Percentiles rank a stretch among this genome's conserved stretches.
Evolutionary conservation across 2,888 invertebrate genomes (phyloP).

Genomic region (Leptogaster cylindrica): DNA sequence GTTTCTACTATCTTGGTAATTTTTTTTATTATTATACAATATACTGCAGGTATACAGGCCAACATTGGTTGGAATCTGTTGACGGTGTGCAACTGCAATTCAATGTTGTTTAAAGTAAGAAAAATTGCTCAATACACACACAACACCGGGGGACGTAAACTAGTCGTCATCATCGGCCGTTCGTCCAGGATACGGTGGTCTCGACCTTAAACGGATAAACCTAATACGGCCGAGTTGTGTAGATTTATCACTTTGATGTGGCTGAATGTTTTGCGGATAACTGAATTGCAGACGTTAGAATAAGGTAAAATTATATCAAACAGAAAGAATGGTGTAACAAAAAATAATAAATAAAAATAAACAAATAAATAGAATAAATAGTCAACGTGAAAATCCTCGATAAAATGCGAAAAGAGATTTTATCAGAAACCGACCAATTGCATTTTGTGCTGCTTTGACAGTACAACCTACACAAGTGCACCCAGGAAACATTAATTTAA

Average conservation of each 20-base stretch:
- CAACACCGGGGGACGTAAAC: neutral
- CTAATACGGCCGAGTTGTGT: constrained; percentile 6
- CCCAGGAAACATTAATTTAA: constrained; percentile 39
- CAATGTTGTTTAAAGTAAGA: no score
- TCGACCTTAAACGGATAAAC: neutral
- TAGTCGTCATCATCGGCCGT: neutral
- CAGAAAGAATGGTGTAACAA: neutral
- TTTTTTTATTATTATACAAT: no score
- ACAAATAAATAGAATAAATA: no score
- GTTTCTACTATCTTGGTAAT: no score
- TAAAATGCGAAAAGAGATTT: constrained; percentile 35
- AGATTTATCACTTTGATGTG: constrained; percentile 10
- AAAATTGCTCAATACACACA: neutral
- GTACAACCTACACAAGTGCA: constrained; percentile 33
- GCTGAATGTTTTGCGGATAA: constrained; percentile 1
- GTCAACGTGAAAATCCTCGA: constrained; percentile 16
- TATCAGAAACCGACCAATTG: constrained; percentile 27
- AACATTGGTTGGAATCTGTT: no score
- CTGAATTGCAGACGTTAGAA: neutral
- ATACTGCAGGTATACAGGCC: no score
- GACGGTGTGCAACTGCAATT: no score
- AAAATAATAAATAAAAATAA: neutral
- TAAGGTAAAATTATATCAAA: neutral
- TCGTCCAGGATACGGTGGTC: neutral
- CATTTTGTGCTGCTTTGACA: constrained; percentile 27